Conservation (phyloP, 2,113 vertebrate genomes). For the Tapirus terrestris region DNA sequence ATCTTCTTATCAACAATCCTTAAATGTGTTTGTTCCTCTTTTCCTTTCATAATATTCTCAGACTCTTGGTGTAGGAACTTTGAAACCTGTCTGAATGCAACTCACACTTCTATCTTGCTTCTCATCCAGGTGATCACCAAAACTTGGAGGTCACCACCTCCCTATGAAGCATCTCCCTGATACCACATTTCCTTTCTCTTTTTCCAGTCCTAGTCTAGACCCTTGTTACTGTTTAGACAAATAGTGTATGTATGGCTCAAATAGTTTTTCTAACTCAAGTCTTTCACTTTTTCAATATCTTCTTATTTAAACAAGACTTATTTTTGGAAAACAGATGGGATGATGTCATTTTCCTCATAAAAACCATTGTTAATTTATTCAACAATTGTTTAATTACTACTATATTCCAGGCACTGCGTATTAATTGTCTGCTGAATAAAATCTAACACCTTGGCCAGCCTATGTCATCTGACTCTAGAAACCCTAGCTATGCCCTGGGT, state of each 20-base stretch:
- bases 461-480: not conserved
- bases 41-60: not conserved
- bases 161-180: not conserved
- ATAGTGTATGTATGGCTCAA: not conserved
- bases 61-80: not conserved
- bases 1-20: not conserved
- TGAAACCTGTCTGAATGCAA: not conserved
- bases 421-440: not conserved
- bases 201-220: not conserved
- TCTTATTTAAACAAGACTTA: not conserved
- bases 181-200: not conserved
- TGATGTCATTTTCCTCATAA: slow-evolving; percentile 1
- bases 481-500: not conserved
- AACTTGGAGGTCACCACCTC: not conserved
- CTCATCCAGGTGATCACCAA: not conserved
- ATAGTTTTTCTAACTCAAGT: not conserved
- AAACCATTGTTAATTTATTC: not conserved
- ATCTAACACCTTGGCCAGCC: not conserved
- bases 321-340: not conserved
- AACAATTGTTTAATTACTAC: not conserved
- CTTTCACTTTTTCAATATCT: not conserved
- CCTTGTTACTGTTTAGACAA: not conserved
- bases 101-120: not conserved
- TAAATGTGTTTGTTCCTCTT: not conserved
- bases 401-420: not conserved